Base-by-base conservation (phyloP, 2,797 vertebrate species). In the Lacerta viridis region DNA sequence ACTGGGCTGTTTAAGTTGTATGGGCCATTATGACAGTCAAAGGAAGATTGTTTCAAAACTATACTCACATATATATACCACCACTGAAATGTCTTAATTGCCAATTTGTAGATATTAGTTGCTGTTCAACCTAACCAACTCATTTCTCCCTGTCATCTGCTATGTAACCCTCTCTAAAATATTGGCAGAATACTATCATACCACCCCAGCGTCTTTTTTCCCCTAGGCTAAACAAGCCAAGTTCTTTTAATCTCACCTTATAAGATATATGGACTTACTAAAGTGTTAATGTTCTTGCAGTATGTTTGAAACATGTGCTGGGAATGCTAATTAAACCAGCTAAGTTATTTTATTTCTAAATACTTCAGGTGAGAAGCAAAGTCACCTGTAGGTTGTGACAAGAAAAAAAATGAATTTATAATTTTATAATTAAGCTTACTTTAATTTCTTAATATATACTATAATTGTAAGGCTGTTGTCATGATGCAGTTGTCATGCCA, bases 271-370 rank as follows among this genome's bases (percentile, higher is more conserved):
- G 25, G 80, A 4, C n/a, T 76, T 79, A 83, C 61, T n/a, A 74
- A 36, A 4, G 80, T 84, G 41, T 20, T 89, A 88, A 91, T 43
- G 72, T n/a, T 80, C 7, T 2, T 15, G 50, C 0, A 69, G 27
- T 50, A 39, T 33, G 74, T 88, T 87, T 85, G 39, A 61, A 89
- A 77, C 1, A 91, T 5, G 82, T 1, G 36, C 20, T 33, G 9
- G 76, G 82, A 92, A 33, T 78, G 43, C 9, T 4, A 1, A 1
- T 87, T 91, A 87, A 93, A 68, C 0, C 1, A 87, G 23, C 6
- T 36, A 59, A 78, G 85, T 89, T n/a, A 5, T 55, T 23, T 86
- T 55, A 80, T 90, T 69, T 36, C 61, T 41, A 84, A 86, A 55
- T 71, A 83, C 27, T 5, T 1, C 5, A 59, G 64, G 20, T 13